A percentile compares a stretch with the other conserved stretches of the same genome.
Conservation (phyloP, 2,113 vertebrate genomes). For the Cheilinus undulatus region DNA sequence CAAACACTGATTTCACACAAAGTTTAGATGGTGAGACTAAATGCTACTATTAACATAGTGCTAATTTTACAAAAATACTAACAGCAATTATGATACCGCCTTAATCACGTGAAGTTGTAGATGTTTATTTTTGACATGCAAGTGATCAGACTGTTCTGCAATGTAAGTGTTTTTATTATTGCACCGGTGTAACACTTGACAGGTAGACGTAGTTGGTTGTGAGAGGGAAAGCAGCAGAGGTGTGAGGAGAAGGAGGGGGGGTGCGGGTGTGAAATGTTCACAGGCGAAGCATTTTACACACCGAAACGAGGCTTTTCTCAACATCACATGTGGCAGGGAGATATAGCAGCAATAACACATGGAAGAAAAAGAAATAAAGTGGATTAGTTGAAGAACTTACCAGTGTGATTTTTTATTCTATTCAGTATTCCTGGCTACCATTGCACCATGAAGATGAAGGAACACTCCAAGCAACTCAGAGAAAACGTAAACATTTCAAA, state of each 20-base stretch:
- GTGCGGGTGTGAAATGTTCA: conserved; percentile 12
- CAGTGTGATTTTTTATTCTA: neutral
- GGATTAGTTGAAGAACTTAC: conserved; percentile 37
- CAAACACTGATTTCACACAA: no score
- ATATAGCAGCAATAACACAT: conserved; percentile 60
- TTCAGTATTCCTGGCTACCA: no score
- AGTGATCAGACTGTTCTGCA: neutral
- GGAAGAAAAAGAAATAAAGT: conserved; percentile 66
- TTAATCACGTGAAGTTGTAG: neutral
- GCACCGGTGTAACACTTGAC: conserved; percentile 2
- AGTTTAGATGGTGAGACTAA: no score
- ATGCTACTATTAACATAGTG: no score
- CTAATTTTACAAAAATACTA: no score
- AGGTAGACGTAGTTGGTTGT: neutral
- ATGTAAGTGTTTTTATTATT: neutral
- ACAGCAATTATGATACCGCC: no score
- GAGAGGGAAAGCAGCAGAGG: conserved; percentile 23
- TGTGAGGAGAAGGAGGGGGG: neutral
- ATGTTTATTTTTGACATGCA: neutral
- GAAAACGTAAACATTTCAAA: no score
- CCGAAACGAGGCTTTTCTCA: conserved; percentile 55
- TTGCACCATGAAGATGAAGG: no score
- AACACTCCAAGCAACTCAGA: no score
- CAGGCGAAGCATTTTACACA: conserved; percentile 12
- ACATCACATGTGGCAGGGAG: conserved; percentile 39